These are phyloP conservation scores for Alethe diademata DNA, from an alignment of 2,113 vertebrate species.

Conservation along the genomic window DNA sequence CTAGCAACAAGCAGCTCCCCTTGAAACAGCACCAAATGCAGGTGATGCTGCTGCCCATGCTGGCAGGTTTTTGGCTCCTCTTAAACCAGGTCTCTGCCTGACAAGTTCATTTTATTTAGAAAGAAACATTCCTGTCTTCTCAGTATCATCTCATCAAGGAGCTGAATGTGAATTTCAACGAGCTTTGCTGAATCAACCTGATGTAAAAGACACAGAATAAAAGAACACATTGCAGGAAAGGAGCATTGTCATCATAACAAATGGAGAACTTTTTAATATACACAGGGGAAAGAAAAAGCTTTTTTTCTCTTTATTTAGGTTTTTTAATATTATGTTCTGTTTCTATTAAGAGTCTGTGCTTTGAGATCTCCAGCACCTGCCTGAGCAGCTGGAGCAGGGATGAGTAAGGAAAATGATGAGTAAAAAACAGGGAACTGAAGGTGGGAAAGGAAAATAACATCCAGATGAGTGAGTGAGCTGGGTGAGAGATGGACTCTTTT, in stretches of 20 bases:
- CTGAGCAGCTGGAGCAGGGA: background rate
- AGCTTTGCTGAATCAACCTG: background rate
- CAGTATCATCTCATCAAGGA: background rate
- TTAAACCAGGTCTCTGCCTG: background rate
- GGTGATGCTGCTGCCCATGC: background rate
- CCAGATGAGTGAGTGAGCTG: background rate
- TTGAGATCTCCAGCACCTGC: background rate
- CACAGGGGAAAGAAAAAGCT: fast-evolving
- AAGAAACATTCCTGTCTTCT: background rate
- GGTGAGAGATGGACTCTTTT: background rate
- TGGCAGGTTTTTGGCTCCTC: background rate
- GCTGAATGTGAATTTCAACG: background rate
- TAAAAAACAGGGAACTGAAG: background rate
- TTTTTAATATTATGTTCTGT: background rate
- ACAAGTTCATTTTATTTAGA: background rate
- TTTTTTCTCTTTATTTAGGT: background rate
- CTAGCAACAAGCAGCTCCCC: background rate
- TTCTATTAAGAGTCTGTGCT: background rate
- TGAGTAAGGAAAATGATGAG: background rate
- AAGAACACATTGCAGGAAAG: background rate
- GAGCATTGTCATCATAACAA: background rate
- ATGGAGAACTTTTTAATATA: background rate
- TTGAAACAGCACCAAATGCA: background rate
- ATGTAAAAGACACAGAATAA: background rate
- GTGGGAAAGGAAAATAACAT: background rate